Evolutionary conservation across 1,140 invertebrate species (phyloP), one percentile per base, ranked within the genome.

Genomic region (Zaprionus gabonicus): DNA sequence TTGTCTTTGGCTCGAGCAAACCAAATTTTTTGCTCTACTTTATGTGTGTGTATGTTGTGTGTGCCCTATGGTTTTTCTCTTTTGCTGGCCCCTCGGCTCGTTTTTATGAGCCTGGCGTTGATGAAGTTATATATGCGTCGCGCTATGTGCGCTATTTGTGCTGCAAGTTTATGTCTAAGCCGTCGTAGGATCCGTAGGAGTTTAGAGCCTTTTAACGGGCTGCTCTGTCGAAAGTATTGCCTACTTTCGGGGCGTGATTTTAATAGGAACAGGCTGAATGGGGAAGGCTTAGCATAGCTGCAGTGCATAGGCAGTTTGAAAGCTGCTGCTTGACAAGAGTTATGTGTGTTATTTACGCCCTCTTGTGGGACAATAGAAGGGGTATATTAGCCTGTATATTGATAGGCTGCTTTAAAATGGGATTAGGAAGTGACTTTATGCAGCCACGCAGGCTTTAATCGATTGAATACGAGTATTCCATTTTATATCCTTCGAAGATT

Each of bases 121-220:
- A 80, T 87, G 80, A 86, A 86, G 83, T 82, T 86, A 82, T 87
- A 71, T 82, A 56, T 55, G 67, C 65, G n/a, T 58, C 12, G 55
- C 66, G 27, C 38, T 56, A 17, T 31, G 62, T 23, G 69, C 23
- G 51, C 62, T 55, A 64, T 49, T 80, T 79, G 38, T 46, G 68
- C 56, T 76, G 70, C 17, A 27, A 53, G 55, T 69, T 76, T 80
- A 80, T 79, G 38, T 38, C n/a, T 34, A n/a, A 34, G 12, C 9
- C 15, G 12, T n/a, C 3, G 12, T n/a, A 10, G 3, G 9, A 34
- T 17, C 38, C 38, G 4, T 20, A 2, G 20, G 28, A 4, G 20
- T 17, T 57, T 57, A 46, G 55, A 56, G 51, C 58, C 41, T 53
- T 55, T 56, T 63, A 55, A 46, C 13, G 17, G 38, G n/a, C n/a